Base-by-base conservation (phyloP, 2,113 vertebrate species). In the Lepidothrix coronata region DNA sequence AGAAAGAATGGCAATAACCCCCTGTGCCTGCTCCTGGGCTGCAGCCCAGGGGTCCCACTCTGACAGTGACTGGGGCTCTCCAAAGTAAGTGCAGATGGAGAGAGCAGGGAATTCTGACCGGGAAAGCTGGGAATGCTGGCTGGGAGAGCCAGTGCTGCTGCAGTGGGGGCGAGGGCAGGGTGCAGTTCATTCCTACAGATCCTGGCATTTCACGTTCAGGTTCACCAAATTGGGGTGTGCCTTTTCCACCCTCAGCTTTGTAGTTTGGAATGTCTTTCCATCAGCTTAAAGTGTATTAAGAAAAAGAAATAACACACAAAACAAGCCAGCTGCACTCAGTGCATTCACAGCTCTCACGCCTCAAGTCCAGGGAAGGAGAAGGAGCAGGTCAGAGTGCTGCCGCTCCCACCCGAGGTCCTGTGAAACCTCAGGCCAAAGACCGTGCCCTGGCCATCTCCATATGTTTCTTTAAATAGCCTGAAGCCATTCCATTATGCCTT, bases 121-220 rank as follows among this genome's bases (percentile, higher is more conserved):
- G 59, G 31, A 57, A 57, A 57, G 20, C 31, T n/a, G 57, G 35
- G 59, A 61, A 39, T 61, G 35, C 35, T 61, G 24, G 24, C 24
- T 39, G 59, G 59, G 39, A 13, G 44, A 24, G 28, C 37, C 5
- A 5, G 22, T 2, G n/a, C 2, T 9, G 37, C 66, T 5, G 59
- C 59, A 19, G 27, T 12, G 46, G 28, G 23, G 35, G 27, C 23
- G 15, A 21, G 49, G 31, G 43, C 46, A 55, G 52, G 7, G 54
- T 59, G 11, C 2, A 0, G 65, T 39, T 44, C 73, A 5, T 22
- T 30, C 39, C 37, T 41, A 2, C 0, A 3, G 0, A 15, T 52
- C 12, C 19, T 17, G 62, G 30, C 11, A 1, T 20, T 88, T 9
- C 2, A 1, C 39, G 5, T 5, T 0, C 4, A 23, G 80, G 31